Percentiles rank a stretch among this genome's conserved stretches.
Evolutionary conservation across 2,888 invertebrate species (phyloP).

Genomic region (Acleris sparsana): DNA sequence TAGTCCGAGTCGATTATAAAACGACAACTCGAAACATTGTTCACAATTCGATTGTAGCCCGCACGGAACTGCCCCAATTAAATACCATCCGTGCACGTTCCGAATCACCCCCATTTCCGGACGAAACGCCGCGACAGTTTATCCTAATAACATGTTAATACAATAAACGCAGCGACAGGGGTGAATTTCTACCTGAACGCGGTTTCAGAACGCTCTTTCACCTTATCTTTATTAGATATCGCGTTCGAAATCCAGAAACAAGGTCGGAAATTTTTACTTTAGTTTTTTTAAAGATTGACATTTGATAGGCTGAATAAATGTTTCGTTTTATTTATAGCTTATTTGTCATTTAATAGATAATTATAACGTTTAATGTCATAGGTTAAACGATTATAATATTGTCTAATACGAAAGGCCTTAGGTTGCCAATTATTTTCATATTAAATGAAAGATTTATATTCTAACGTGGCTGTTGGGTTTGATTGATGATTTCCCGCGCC

Average conservation of each 20-base stretch:
- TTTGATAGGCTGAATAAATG: slow-evolving; percentile 29
- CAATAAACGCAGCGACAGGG: slow-evolving; percentile 44
- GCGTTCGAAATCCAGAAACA: slow-evolving; percentile 45
- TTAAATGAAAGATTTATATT: slow-evolving; percentile 20
- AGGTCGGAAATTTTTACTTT: slow-evolving; percentile 36
- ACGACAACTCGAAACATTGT: slow-evolving; percentile 45
- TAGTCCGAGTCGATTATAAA: slow-evolving; percentile 48
- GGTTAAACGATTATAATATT: slow-evolving; percentile 16
- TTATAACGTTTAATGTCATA: slow-evolving; percentile 26
- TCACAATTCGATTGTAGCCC: slow-evolving; percentile 47
- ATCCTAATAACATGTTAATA: slow-evolving; percentile 74
- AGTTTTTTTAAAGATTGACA: slow-evolving; percentile 35
- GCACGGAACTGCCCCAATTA: slow-evolving; percentile 45
- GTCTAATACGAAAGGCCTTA: slow-evolving; percentile 1
- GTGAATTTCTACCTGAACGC: slow-evolving; percentile 54
- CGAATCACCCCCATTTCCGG: slow-evolving; percentile 58
- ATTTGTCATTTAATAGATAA: slow-evolving; percentile 32
- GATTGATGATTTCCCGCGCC: slow-evolving; percentile 20
- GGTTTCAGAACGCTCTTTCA: slow-evolving; percentile 60
- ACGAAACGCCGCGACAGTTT: slow-evolving; percentile 59
- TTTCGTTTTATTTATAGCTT: slow-evolving; percentile 30
- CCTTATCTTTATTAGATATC: slow-evolving; percentile 63
- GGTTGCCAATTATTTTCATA: slow-evolving; percentile 22
- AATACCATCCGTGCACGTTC: slow-evolving; percentile 44
- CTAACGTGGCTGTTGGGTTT: slow-evolving; percentile 3